phyloP scores from a whole-genome alignment of 1,140 invertebrate genomes.

The Idris sp. region DNA sequence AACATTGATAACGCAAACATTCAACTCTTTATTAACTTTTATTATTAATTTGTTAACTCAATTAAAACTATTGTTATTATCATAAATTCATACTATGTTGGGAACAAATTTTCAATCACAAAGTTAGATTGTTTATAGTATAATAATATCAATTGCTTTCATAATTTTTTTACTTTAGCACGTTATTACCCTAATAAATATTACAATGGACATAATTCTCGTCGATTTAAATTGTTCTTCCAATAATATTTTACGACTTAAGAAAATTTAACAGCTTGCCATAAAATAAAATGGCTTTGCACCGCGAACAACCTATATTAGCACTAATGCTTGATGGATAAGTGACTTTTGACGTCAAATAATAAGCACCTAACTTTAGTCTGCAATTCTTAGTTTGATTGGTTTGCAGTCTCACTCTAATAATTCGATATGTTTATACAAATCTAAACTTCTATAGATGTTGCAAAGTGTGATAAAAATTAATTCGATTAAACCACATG shows the following conservation, averaged over 20 bases:
- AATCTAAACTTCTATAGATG: slow-evolving; percentile 9
- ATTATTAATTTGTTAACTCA: too few relatives aligned
- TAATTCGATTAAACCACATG: slow-evolving; percentile 32
- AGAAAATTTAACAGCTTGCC: slow-evolving; percentile 37
- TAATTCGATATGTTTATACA: slow-evolving; percentile 9
- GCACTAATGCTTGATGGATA: slow-evolving; percentile 34
- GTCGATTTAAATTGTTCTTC: slow-evolving; percentile 25
- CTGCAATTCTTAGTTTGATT: too few relatives aligned
- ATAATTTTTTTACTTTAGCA: too few relatives aligned
- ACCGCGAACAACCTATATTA: slow-evolving; percentile 39
- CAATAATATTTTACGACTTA: slow-evolving; percentile 27
- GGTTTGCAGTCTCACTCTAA: too few relatives aligned
- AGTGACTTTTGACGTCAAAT: too few relatives aligned
- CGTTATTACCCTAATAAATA: slow-evolving; percentile 23
- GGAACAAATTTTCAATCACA: too few relatives aligned
- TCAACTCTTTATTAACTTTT: too few relatives aligned
- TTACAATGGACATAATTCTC: slow-evolving; percentile 28
- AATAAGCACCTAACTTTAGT: too few relatives aligned
- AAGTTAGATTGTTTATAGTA: too few relatives aligned
- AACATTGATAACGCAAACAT: neutral
- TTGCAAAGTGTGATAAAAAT: slow-evolving; percentile 5
- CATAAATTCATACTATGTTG: too few relatives aligned
- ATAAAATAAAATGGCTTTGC: slow-evolving; percentile 33
- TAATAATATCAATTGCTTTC: too few relatives aligned
- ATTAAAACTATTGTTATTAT: too few relatives aligned